Base-by-base conservation (phyloP, 2,797 vertebrate species). In the Urophycis tenuis region DNA sequence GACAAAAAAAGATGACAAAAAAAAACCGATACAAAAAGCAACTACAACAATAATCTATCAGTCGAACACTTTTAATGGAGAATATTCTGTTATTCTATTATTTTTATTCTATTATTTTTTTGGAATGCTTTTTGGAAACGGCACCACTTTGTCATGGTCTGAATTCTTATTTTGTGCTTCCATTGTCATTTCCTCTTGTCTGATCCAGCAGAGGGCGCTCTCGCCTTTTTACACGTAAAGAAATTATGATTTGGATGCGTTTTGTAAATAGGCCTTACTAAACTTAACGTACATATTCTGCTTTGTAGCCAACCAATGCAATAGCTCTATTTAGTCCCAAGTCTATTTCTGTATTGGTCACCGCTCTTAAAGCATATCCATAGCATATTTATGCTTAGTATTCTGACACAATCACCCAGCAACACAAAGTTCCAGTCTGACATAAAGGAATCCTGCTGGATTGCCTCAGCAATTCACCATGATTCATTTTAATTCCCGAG, bases 181-280 rank as follows among this genome's bases (percentile, higher is more conserved):
- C 25, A 30, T 29, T 25, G 60, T 8, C 60, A 25, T 60, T 60
- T 60, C 53, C 60, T 36, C 53, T 6, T 71, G 5, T 29, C 7
- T 45, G 6, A 15, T 25, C 80, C 90, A 88, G 79, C 81, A 91
- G 89, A 75, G 75, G 87, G 83, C 45, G 35, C 78, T 35, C 4
- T 72, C 30, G 7, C 2, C 45, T 72, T 33, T 76, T 36, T 25
- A 73, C 7, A 73, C 32, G 29, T 41, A 41, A 81, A 49, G 36
- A 31, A 33, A 17, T 32, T 74, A 79, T 78, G 86, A 83, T 79
- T 71, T 72, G 25, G 72, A 60, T 67, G 69, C 73, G 34, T 79
- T 75, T 79, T 53, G 60, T 67, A 25, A 67, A 67, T 12, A 67
- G 25, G n/a, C n/a, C n/a, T 11, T 12, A 2, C 60, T 11, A 67